Base-by-base conservation (phyloP, 2,113 vertebrate species). In the Acrocephalus kingi region DNA sequence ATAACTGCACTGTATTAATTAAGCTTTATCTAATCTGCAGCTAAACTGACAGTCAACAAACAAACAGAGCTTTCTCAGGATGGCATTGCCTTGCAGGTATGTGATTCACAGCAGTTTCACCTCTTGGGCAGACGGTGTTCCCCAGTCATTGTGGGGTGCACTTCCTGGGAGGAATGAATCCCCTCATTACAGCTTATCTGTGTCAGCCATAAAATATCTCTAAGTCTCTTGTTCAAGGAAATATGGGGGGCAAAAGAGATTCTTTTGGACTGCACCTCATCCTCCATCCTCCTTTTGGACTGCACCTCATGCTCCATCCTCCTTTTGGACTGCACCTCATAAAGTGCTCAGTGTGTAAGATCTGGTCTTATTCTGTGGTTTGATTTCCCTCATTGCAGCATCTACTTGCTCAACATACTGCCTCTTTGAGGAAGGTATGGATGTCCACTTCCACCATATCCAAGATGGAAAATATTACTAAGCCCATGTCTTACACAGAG, bases 11-110 rank as follows among this genome's bases (percentile, higher is more conserved):
- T 69, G 33, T 31, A 52, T 83, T 92, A 88, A 86, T 88, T 83
- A 80, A 54, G 58, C 45, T 80, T 90, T 88, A 83, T 92, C 81
- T 91, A 46, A 82, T 93, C 56, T 94, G 52, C 61, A 72, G 84
- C 69, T 81, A 51, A 74, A 62, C 13, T 11, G 16, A 89, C 2
- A 3, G 25, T 68, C 81, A 93, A 71, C 52, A 84, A 89, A 86
- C 67, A 73, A 74, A 58, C n/a, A 51, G 59, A 41, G 39, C 73
- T 84, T 91, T 93, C 87, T 89, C 59, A 58, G 61, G 52, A 30
- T 19, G 48, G 64, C 7, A 33, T n/a, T 43, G 56, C 76, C 68
- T 49, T 30, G 72, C 0, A 2, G 49, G 73, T 87, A 71, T 16
- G 5, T 71, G 37, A 48, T 62, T 18, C 56, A 49, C 46, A 84